Evolutionary conservation across 53 echinoderm and acorn worm species (phyloP).

Genomic region (Paracentrotus lividus): DNA sequence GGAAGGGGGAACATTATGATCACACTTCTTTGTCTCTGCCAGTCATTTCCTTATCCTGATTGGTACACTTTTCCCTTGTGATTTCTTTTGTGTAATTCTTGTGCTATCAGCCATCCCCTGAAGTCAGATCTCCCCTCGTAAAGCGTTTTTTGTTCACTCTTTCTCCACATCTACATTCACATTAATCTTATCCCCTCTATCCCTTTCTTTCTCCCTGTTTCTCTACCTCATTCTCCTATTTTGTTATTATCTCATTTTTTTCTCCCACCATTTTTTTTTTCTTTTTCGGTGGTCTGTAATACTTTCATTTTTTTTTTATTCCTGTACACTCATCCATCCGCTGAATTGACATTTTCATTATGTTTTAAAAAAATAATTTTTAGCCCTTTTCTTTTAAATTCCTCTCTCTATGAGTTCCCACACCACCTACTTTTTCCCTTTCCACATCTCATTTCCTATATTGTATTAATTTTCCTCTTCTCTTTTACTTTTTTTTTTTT

Average conservation of each 20-base stretch:
- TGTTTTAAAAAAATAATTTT: neutral
- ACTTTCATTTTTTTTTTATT: neutral
- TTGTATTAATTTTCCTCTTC: neutral
- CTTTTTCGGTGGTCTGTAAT: neutral
- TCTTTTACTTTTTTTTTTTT: neutral
- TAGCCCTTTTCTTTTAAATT: neutral
- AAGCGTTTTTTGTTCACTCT: neutral
- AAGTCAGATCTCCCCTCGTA: neutral
- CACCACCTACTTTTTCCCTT: neutral
- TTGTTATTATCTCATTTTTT: slow-evolving; percentile 22
- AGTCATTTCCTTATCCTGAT: neutral
- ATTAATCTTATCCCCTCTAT: neutral
- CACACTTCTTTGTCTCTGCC: neutral
- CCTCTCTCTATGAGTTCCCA: neutral
- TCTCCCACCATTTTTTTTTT: neutral
- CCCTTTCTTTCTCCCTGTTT: neutral
- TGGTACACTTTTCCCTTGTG: neutral
- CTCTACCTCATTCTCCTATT: neutral
- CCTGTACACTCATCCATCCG: neutral
- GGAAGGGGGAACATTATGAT: neutral
- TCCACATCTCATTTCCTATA: neutral
- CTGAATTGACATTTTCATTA: neutral
- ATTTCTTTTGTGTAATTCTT: neutral
- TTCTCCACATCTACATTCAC: neutral
- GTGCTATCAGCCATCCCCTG: neutral